Evolutionary conservation across 2,113 vertebrate species (phyloP), one percentile per base, ranked within the genome.

Genomic region (Lamprotornis superbus): DNA sequence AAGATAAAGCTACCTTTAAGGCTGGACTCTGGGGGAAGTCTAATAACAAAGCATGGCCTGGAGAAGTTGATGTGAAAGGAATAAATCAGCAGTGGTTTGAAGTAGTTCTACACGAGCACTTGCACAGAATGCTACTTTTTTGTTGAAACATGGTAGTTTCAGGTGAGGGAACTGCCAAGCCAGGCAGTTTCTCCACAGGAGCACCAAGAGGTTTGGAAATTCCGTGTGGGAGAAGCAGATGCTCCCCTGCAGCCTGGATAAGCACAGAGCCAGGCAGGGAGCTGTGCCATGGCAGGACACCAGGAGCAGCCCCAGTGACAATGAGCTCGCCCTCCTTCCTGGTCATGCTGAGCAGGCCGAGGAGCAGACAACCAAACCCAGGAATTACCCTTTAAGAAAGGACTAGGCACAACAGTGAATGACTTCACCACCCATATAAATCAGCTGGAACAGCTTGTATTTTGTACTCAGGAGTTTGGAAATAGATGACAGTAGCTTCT

Each of bases 241-340:
- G 5, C 53, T 86, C 20, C 37, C 22, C 52, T 56, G 25, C 64
- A 60, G 56, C 7, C 8, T 5, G 50, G 21, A 16, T 11, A 63
- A 30, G 15, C 15, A 15, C 11, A 10, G 0, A 67, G 33, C 7
- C 23, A 17, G 44, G 56, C 19, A 52, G 11, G 1, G 19, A 47
- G 5, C 22, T 14, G 15, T 4, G 37, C 47, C 33, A 46, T 6
- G 25, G 33, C 40, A 59, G 47, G 59, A 69, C 50, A 52, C 27
- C 50, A 52, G 27, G 0, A 19, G 7, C n/a, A 28, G 71, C n/a
- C 35, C 12, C n/a, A 25, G 7, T 5, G 22, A 70, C 35, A 7
- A 16, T 7, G 20, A 50, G 52, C 47, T 78, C 17, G 4, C 14
- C 1, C 15, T 49, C 35, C 22, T 40, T 20, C 46, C 39, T 14